Percentiles rank a stretch among this genome's conserved stretches.
Conservation (phyloP, 1,140 invertebrate species). For the Limonius californicus region DNA sequence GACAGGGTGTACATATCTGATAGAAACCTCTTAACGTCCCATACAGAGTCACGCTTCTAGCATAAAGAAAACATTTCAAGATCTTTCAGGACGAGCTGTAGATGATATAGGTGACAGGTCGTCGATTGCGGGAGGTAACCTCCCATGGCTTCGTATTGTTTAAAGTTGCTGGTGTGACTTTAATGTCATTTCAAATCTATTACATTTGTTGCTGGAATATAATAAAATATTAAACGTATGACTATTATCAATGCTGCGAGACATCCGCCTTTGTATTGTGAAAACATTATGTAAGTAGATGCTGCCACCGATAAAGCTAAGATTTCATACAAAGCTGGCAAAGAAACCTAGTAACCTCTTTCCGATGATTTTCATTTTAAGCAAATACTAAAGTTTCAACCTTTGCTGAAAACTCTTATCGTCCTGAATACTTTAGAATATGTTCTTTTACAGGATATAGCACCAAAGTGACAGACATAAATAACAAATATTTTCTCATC, state of each 20-base stretch:
- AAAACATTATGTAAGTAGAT: background rate
- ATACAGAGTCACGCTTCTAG: background rate
- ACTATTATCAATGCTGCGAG: background rate
- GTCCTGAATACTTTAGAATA: too few relatives aligned
- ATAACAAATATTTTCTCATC: too few relatives aligned
- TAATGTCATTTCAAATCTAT: slow-evolving; percentile 7
- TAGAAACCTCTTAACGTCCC: too few relatives aligned
- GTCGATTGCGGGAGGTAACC: slow-evolving; percentile 12
- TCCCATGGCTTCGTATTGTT: slow-evolving; percentile 12
- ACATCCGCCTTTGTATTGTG: background rate
- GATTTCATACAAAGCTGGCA: too few relatives aligned
- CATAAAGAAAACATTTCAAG: background rate
- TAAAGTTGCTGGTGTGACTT: slow-evolving; percentile 13
- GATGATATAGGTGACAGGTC: slow-evolving; percentile 13
- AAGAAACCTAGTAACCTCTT: too few relatives aligned
- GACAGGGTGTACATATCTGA: too few relatives aligned
- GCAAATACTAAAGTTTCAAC: too few relatives aligned
- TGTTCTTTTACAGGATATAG: too few relatives aligned
- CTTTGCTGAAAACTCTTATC: too few relatives aligned
- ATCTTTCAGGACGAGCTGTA: background rate
- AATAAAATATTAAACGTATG: background rate
- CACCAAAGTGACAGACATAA: too few relatives aligned
- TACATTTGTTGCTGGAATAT: background rate
- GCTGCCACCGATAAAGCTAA: background rate
- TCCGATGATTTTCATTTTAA: too few relatives aligned